Evolutionary conservation across 1,140 invertebrate genomes (phyloP), one percentile per base, ranked within the genome.

Genomic region (Lordiphosa collinella): DNA sequence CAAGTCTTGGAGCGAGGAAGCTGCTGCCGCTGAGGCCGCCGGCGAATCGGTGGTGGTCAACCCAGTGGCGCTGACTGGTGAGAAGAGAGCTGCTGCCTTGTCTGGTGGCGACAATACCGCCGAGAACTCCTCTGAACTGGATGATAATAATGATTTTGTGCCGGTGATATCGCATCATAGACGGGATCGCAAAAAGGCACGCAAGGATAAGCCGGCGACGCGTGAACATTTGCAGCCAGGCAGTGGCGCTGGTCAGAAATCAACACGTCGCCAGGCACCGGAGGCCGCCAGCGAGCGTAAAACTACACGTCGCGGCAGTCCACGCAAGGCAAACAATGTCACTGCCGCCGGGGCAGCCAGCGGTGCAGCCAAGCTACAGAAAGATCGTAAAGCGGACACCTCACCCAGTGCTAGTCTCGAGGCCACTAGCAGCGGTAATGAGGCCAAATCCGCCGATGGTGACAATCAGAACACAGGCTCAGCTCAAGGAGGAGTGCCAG

Each of bases 91-190:
- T 36, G 66, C 86, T 4, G 84, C 87, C 1, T 66, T 71, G 10
- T 66, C 59, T 1, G 76, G 76, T 12, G 80, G 75, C 5, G 87
- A 88, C 35, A 88, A 78, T 43, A 84, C 84, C 16, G 87, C 86
- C 35, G 87, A 88, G 47, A 88, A 88, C 25, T 88, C 87, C n/a
- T 88, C 87, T 9, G 88, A 89, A 70, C 31, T 88, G 48, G 90
- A 91, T 61, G 90, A 91, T 50, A 90, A 89, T 79, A 88, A 69
- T 57, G 88, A 88, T 43, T 91, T 91, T 85, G 89, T 90, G 48
- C 90, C 89, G 10, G 90, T 91, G 29, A 72, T 90, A 34, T 90
- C 87, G 43, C 89, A 91, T 67, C 89, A 88, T 78, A 76, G 90
- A 22, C 90, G 90, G 52, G 90, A 91, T 55, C 82, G 90, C 40